phyloP scores from a whole-genome alignment of 2,797 vertebrate species.

The Tinamus major region DNA sequence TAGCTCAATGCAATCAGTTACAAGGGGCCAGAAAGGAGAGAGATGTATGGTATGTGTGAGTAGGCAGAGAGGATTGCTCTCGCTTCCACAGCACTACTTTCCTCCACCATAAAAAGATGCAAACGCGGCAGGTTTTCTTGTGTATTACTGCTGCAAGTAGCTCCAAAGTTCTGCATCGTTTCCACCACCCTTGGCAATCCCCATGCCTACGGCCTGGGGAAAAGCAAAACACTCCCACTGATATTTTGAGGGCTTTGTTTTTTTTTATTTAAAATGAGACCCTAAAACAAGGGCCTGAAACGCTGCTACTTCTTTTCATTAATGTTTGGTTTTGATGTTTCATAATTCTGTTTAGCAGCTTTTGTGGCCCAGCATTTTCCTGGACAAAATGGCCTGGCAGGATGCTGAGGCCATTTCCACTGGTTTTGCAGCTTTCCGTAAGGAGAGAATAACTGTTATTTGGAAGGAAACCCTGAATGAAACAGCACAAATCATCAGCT shows the following conservation, averaged over 20 bases:
- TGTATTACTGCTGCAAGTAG: not conserved
- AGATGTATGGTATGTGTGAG: not conserved
- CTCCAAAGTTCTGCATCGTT: not conserved
- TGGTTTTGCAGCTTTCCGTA: not conserved
- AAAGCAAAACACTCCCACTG: not conserved
- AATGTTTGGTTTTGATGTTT: conserved; percentile 25
- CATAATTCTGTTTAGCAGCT: not conserved
- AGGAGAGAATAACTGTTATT: not conserved
- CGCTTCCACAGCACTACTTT: not conserved
- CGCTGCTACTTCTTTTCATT: conserved; percentile 17
- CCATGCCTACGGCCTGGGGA: not conserved
- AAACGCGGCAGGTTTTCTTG: not conserved
- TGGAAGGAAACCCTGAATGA: not conserved
- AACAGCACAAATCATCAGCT: not conserved
- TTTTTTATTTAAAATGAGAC: not conserved
- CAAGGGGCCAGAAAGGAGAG: not conserved
- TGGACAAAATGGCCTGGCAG: not conserved
- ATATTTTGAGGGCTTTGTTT: not conserved
- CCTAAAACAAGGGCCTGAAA: conserved; percentile 11
- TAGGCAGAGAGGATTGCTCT: not conserved
- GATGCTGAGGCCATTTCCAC: not conserved
- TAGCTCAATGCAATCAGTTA: not conserved
- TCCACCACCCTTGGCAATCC: not conserved
- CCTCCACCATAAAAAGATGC: not conserved
- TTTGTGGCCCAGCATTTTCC: conserved; percentile 19